Evolutionary conservation across 1,140 invertebrate genomes (phyloP).

Genomic region (Lethrus apterus): DNA sequence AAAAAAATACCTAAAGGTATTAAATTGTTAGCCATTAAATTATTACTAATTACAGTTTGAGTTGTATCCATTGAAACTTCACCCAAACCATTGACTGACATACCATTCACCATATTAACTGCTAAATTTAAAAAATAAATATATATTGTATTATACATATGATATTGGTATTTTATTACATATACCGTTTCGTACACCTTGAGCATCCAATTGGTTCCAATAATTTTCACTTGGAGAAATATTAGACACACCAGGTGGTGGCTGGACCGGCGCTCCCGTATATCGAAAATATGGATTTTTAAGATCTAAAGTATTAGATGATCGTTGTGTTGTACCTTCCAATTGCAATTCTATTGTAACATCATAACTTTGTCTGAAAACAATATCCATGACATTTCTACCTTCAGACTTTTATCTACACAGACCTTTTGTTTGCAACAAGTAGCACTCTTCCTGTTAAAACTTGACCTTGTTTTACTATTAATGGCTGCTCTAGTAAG

Average conservation of each 20-base stretch:
- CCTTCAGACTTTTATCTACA: no score
- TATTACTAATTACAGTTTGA: constrained; percentile 47
- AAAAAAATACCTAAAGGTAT: constrained; percentile 37
- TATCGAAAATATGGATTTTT: constrained; percentile 99
- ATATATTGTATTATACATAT: neutral
- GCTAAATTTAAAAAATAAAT: constrained; percentile 41
- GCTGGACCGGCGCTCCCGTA: constrained; percentile 77
- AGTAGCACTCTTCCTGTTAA: constrained; percentile 82
- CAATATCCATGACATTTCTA: neutral
- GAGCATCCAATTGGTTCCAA: constrained; percentile 78
- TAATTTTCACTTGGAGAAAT: constrained; percentile 88
- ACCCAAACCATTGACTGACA: constrained; percentile 67
- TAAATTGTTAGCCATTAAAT: constrained; percentile 44
- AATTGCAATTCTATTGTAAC: constrained; percentile 93
- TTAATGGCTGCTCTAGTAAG: constrained; percentile 85
- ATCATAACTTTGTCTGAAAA: constrained; percentile 88
- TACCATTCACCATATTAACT: constrained; percentile 73
- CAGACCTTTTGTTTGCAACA: constrained; percentile 83
- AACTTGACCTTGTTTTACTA: constrained; percentile 90
- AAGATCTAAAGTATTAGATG: constrained; percentile 88
- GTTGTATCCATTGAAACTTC: constrained; percentile 64
- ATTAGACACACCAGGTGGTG: constrained; percentile 81
- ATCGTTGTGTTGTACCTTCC: constrained; percentile 77
- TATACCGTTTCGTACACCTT: constrained; percentile 53
- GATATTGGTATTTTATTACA: neutral